phyloP scores from a whole-genome alignment of 35 echinoderm and acorn worm species.

The Ptychodera flava region DNA sequence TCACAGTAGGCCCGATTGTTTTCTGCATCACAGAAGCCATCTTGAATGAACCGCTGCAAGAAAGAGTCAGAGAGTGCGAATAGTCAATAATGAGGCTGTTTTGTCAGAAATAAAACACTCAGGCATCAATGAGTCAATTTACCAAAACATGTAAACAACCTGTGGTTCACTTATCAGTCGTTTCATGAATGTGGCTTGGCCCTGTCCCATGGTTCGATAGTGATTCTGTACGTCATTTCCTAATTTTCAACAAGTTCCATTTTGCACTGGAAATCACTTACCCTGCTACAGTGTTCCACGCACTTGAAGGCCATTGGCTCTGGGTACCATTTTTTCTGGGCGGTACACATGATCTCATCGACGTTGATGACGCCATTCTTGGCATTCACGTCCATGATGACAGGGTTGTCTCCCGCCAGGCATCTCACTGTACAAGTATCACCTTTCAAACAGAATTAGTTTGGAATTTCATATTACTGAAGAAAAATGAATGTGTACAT shows the following conservation, averaged over 20 bases:
- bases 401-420: not conserved
- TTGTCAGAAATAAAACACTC: not conserved
- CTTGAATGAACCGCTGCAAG: constrained; percentile 22
- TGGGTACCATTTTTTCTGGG: constrained; percentile 42
- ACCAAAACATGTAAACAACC: not conserved
- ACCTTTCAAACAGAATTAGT: not conserved
- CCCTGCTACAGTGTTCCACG: constrained; percentile 37
- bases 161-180: too few species aligned
- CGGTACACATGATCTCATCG: constrained; percentile 41
- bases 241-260: not conserved
- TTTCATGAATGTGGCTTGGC: not conserved
- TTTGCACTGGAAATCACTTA: constrained; percentile 5
- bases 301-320: constrained; percentile 22
- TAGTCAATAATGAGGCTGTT: not conserved
- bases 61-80: too few species aligned
- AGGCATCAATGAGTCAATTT: not conserved
- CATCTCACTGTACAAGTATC: not conserved
- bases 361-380: not conserved
- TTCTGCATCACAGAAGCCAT: constrained; percentile 30
- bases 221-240: not conserved
- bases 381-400: not conserved
- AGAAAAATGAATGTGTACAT: too few species aligned
- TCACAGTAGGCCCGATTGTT: constrained; percentile 64
- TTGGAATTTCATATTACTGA: too few species aligned
- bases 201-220: not conserved